phyloP scores from a whole-genome alignment of 2,797 vertebrate genomes.

The Falco novaeseelandiae region DNA sequence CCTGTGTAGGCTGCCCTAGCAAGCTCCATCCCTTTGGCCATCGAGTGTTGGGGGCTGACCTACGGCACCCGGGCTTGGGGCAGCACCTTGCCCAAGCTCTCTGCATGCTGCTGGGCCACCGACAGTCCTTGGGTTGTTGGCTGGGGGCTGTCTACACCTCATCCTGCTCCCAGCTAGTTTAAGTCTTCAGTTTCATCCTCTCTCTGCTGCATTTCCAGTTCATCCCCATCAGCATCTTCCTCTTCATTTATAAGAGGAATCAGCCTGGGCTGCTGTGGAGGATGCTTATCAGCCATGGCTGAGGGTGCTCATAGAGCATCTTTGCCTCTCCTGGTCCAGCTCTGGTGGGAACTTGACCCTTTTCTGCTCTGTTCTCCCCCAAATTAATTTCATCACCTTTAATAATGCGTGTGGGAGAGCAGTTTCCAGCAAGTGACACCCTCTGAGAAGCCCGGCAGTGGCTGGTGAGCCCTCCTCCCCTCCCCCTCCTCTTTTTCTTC shows the following conservation, averaged over 20 bases:
- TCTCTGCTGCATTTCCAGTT: not conserved
- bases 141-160: not conserved
- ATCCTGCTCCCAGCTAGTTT: not conserved
- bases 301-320: not conserved
- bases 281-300: not conserved
- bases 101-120: not conserved
- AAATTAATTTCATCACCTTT: not conserved
- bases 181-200: fast-evolving
- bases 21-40: not conserved
- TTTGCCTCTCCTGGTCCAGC: not conserved
- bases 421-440: not conserved
- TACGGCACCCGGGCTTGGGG: not conserved
- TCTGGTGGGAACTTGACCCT: not conserved
- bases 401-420: not conserved
- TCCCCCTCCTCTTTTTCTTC: constrained; percentile 73
- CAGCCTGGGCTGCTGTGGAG: not conserved
- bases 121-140: fast-evolving
- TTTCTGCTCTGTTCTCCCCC: not conserved
- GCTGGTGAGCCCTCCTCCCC: not conserved
- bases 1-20: fast-evolving
- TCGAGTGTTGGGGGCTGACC: not conserved
- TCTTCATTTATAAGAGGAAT: not conserved
- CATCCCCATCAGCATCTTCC: not conserved
- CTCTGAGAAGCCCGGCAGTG: not conserved
- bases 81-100: not conserved